Conservation (phyloP, 37 sponge, comb jelly and placozoan species). For the Chondrosia reniformis region DNA sequence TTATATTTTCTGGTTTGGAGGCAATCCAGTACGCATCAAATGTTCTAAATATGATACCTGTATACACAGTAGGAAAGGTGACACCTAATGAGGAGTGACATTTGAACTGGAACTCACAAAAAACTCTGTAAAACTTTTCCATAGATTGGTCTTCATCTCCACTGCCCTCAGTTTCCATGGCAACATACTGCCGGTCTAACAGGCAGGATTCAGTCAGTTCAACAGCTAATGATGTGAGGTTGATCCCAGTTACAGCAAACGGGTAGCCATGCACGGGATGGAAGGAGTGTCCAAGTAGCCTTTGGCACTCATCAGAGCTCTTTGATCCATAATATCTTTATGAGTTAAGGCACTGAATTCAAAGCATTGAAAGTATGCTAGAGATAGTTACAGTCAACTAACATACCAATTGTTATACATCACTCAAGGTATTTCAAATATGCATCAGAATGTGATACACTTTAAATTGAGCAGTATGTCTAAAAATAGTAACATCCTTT, state of each 20-base stretch:
- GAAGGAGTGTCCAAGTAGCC: conserved; percentile 51
- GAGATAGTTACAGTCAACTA: too few species aligned
- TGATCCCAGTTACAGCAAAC: conserved; percentile 79
- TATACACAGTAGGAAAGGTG: background rate
- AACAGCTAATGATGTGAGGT: conserved; percentile 40
- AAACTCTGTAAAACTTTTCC: conserved; percentile 8
- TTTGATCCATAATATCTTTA: too few species aligned
- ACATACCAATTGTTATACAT: too few species aligned
- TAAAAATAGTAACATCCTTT: background rate
- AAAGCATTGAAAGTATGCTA: background rate
- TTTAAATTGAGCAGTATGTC: background rate
- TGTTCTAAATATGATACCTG: conserved; percentile 18
- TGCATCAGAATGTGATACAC: background rate
- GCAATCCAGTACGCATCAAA: conserved; percentile 75
- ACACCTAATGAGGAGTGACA: background rate
- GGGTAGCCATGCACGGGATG: conserved; percentile 81
- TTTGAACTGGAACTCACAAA: conserved; percentile 7
- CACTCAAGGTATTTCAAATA: too few species aligned
- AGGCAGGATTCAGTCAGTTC: conserved; percentile 20
- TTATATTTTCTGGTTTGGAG: conserved; percentile 73
- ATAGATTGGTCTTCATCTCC: background rate
- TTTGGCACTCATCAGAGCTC: conserved; percentile 24
- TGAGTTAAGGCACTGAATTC: too few species aligned
- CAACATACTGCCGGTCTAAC: conserved; percentile 21
- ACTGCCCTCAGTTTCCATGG: background rate